Percentiles rank a stretch among this genome's conserved stretches.
Conservation (phyloP, 2,888 invertebrate genomes). For the Crematogaster levior region DNA sequence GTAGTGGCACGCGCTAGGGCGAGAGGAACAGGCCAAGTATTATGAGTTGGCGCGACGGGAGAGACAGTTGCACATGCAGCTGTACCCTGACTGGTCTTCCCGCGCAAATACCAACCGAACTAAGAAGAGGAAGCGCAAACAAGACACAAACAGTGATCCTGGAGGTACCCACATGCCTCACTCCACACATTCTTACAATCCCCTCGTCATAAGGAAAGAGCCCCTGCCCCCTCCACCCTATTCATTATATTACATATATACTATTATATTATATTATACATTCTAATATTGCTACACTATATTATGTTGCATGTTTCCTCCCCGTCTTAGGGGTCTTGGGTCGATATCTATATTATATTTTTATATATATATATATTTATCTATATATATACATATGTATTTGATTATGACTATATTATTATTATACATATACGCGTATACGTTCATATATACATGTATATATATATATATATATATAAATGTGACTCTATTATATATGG, state of each 20-base stretch:
- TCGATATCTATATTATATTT: conserved; percentile 75
- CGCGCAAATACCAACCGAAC: conserved; percentile 99
- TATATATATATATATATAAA: conserved; percentile 54
- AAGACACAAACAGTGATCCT: conserved; percentile 95
- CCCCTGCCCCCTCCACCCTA: conserved; percentile 78
- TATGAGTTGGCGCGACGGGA: conserved; percentile 99
- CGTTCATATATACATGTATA: conserved; percentile 40
- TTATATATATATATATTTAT: conserved; percentile 66
- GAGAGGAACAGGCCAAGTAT: conserved; percentile 99
- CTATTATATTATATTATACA: conserved; percentile 75
- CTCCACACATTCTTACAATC: conserved; percentile 84
- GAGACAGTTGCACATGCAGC: conserved; percentile 99
- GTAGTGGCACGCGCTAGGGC: conserved; percentile 99
- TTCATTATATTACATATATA: conserved; percentile 78
- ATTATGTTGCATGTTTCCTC: conserved; percentile 85
- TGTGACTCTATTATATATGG: conserved; percentile 55
- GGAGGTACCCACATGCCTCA: conserved; percentile 93
- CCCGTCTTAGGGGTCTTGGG: conserved; percentile 82
- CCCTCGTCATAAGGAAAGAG: conserved; percentile 71
- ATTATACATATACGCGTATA: conserved; percentile 48
- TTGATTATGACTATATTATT: conserved; percentile 55
- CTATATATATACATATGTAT: conserved; percentile 59
- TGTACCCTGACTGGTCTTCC: conserved; percentile 99
- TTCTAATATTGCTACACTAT: conserved; percentile 82
- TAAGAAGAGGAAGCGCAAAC: conserved; percentile 99